phyloP scores from a whole-genome alignment of 2,113 vertebrate species.

The Rhabdornis inornatus region DNA sequence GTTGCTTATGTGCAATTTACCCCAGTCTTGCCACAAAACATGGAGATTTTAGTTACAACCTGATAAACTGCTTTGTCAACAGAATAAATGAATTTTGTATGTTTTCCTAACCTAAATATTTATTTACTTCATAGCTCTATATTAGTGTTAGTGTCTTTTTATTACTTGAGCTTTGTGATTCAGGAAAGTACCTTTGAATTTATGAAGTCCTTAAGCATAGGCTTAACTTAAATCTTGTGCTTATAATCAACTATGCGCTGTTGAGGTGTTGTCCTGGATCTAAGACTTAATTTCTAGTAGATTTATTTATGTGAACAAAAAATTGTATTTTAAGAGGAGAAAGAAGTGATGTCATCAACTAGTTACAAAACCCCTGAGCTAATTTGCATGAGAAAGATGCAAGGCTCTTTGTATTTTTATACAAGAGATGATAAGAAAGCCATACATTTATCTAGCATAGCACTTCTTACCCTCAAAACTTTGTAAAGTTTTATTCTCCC shows the following conservation, averaged over 20 bases:
- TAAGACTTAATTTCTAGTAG: background rate
- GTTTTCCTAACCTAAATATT: background rate
- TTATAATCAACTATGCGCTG: background rate
- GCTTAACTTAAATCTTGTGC: background rate
- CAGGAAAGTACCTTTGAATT: background rate
- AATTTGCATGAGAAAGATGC: constrained; percentile 21
- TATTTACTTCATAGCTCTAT: background rate
- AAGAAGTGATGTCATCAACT: background rate
- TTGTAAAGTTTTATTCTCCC: background rate
- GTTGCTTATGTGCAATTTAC: background rate
- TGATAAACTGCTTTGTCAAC: background rate
- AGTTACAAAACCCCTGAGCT: constrained; percentile 1
- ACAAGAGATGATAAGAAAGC: background rate
- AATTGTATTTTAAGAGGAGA: background rate
- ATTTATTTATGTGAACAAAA: background rate
- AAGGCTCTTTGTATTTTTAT: background rate
- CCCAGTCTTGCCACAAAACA: background rate
- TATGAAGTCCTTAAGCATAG: background rate
- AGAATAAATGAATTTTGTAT: background rate
- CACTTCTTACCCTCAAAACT: background rate
- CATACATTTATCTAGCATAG: background rate
- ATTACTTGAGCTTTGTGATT: background rate
- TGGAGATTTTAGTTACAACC: background rate
- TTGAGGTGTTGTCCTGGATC: background rate
- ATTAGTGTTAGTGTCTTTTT: background rate